Evolutionary conservation across 2,113 vertebrate genomes (phyloP).

Genomic region (Balaenoptera acutorostrata): DNA sequence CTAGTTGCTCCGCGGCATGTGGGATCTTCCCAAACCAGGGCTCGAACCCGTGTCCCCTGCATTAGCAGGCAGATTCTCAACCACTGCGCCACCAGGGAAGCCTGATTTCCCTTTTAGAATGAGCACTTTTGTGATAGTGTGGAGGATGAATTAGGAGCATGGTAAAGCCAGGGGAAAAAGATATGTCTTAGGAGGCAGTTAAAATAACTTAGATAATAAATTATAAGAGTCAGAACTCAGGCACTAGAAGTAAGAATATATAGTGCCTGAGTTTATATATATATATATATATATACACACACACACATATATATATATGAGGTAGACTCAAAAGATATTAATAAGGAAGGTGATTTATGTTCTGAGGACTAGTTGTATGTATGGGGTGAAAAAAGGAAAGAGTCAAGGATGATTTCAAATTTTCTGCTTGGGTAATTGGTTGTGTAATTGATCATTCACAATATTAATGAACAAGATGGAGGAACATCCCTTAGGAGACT

Average conservation of each 20-base stretch:
- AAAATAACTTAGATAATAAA: neutral
- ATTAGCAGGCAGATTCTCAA: no score
- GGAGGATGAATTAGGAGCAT: neutral
- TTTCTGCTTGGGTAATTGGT: neutral
- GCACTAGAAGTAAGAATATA: neutral
- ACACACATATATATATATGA: fast-evolving
- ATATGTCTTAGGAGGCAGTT: neutral
- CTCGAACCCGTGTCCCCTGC: no score
- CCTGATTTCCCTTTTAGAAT: neutral
- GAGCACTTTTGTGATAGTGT: neutral
- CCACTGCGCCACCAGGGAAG: no score
- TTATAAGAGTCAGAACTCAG: neutral
- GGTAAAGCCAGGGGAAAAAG: neutral
- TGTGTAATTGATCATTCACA: neutral
- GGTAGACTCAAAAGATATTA: neutral
- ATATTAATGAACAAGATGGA: neutral
- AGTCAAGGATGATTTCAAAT: neutral
- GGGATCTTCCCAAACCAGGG: no score
- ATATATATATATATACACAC: neutral
- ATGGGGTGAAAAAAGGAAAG: neutral
- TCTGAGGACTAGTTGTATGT: neutral
- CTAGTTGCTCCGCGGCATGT: no score
- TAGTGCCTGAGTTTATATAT: no score
- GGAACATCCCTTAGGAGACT: neutral
- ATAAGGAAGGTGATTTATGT: neutral